phyloP scores from a whole-genome alignment of 2,888 invertebrate species.

The Metellina segmentata region DNA sequence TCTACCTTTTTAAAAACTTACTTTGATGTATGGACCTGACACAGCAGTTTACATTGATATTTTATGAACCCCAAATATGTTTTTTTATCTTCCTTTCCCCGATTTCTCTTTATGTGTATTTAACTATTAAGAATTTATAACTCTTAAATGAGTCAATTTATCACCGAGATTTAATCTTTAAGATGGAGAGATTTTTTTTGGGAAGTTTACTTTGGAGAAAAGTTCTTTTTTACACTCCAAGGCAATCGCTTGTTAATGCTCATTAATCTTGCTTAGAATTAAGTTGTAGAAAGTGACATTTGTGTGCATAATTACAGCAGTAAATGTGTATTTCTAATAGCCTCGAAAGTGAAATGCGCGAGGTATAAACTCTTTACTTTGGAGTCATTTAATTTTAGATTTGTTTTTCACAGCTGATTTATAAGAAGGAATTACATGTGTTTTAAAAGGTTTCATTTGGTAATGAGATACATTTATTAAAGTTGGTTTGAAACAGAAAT shows the following conservation, averaged over 20 bases:
- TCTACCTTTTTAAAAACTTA: slow-evolving; percentile 15
- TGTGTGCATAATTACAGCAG: neutral
- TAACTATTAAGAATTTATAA: slow-evolving; percentile 42
- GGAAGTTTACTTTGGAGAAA: neutral
- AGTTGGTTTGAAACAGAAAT: too few relatives aligned
- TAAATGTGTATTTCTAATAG: neutral
- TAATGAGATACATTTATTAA: too few relatives aligned
- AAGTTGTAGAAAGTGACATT: neutral
- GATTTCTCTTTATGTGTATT: neutral
- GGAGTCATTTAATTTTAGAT: too few relatives aligned
- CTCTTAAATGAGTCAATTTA: slow-evolving; percentile 33
- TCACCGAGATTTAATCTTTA: slow-evolving; percentile 26
- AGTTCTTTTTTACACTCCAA: neutral
- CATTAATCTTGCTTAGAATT: slow-evolving; percentile 13
- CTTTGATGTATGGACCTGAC: slow-evolving; percentile 35
- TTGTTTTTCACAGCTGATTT: too few relatives aligned
- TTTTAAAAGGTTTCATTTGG: too few relatives aligned
- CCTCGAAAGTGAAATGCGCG: neutral
- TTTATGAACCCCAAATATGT: neutral
- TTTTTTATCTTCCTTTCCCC: neutral
- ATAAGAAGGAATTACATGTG: too few relatives aligned
- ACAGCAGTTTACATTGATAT: slow-evolving; percentile 25
- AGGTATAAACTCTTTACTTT: too few relatives aligned
- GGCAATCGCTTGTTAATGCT: neutral
- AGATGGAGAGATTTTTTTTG: neutral